Evolutionary conservation across 2,113 vertebrate genomes (phyloP), one percentile per base, ranked within the genome.

Genomic region (Diadophis punctatus): DNA sequence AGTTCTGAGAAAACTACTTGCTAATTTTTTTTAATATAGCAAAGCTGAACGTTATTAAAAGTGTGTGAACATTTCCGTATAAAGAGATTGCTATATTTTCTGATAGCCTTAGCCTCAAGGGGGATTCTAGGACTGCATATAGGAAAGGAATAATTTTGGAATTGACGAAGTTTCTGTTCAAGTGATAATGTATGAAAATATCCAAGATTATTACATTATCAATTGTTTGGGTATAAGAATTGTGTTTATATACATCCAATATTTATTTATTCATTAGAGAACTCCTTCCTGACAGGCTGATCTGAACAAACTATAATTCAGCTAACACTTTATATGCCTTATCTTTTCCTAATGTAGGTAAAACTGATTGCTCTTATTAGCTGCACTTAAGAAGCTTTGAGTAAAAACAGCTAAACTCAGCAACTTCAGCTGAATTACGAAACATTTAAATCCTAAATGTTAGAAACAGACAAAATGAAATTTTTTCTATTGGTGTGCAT

Each of bases 11-110:
- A n/a, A 97, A 94, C 97, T 96, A 95, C 95, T 96, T 97, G 95
- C 90, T 94, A 91, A 18, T 34, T 94, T 95, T 55, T 94, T 95
- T 58, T 96, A 90, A 90, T 96, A 94, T 96, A 95, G 95, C 94
- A 94, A 96, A 97, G 90, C 94, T 96, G 93, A 96, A 97, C 96
- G 94, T 97, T 97, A 97, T 93, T 97, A 96, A 97, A 96, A 97
- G 96, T 95, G 93, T 95, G 94, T 96, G 97, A 91, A 3, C 90
- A 93, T 97, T 98, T 97, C 93, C 92, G 96, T 96, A 97, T 94
- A 97, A 97, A 94, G 92, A 93, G 93, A 94, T 96, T 93, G 2
- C 94, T 96, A 96, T 97, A 94, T 95, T 96, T 97, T 97, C 94
- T 96, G 96, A 97, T 96, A 96, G 95, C 94, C 92, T 22, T 95